A percentile compares a stretch with the other conserved stretches of the same genome.
phyloP scores from a whole-genome alignment of 2,113 vertebrate species.

The Psophia crepitans region DNA sequence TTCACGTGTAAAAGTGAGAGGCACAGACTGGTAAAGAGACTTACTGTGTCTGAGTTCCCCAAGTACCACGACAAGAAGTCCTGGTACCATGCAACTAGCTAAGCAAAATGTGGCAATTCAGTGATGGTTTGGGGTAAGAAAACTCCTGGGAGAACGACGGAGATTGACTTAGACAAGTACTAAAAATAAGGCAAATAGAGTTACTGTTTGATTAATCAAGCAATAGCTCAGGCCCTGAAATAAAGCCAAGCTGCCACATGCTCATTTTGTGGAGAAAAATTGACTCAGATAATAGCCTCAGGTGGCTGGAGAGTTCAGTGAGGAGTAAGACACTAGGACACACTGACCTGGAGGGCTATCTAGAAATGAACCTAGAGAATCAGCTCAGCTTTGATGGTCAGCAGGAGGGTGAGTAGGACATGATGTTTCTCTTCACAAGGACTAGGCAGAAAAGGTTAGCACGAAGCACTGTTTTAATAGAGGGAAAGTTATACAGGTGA shows the following conservation, averaged over 20 bases:
- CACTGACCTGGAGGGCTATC: neutral
- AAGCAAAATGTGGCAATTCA: neutral
- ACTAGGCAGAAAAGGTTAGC: neutral
- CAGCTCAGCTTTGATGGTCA: neutral
- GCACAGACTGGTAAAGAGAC: neutral
- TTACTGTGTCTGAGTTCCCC: neutral
- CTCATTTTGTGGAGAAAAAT: neutral
- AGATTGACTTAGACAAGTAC: neutral
- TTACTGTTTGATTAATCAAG: neutral
- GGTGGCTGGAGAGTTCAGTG: neutral
- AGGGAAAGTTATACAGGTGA: neutral
- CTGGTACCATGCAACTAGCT: neutral
- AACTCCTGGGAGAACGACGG: neutral
- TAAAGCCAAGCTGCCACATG: neutral
- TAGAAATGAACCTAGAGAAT: neutral
- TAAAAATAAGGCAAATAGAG: neutral
- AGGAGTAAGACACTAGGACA: neutral
- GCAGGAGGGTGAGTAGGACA: neutral
- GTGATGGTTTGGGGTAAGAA: neutral
- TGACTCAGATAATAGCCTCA: neutral
- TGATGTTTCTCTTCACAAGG: slow-evolving; percentile 12
- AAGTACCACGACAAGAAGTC: neutral
- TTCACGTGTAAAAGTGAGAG: neutral
- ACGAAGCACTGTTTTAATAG: neutral
- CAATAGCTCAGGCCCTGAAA: neutral